Percentiles rank a stretch among this genome's conserved stretches.
Conservation (phyloP, 1,140 invertebrate species). For the Stenopsyche tienmushanensis region DNA sequence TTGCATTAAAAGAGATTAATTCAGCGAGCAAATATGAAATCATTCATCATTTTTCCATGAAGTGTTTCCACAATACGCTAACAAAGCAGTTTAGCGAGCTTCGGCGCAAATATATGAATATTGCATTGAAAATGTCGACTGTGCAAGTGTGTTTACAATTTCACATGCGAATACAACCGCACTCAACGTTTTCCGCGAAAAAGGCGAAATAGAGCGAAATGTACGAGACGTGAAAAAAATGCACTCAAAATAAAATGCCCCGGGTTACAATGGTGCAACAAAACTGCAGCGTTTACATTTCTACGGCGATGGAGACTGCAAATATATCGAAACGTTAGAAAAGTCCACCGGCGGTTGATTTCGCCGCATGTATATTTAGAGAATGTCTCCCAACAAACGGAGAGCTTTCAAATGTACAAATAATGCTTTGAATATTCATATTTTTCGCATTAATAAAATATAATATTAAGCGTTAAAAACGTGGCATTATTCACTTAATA, state of each 20-base stretch:
- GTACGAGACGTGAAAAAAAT: neutral
- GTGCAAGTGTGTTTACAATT: neutral
- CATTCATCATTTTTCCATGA: neutral
- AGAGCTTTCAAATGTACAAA: no score
- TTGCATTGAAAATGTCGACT: neutral
- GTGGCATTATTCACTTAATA: no score
- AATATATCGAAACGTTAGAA: no score
- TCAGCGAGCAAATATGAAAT: no score
- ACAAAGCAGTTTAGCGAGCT: neutral
- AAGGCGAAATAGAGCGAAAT: neutral
- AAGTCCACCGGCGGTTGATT: neutral
- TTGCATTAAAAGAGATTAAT: no score
- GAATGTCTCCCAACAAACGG: neutral
- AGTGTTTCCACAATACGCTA: neutral
- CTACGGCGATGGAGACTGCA: no score
- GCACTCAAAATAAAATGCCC: neutral
- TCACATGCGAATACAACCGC: neutral
- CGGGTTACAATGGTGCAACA: neutral
- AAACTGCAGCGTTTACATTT: neutral
- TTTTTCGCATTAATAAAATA: no score
- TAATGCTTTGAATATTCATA: no score
- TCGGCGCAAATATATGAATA: neutral
- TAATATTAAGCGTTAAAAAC: no score
- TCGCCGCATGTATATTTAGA: neutral
- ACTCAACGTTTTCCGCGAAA: neutral